Evolutionary conservation across 23 tunicate genomes (phyloP).

Genomic region (Botrylloides violaceus): DNA sequence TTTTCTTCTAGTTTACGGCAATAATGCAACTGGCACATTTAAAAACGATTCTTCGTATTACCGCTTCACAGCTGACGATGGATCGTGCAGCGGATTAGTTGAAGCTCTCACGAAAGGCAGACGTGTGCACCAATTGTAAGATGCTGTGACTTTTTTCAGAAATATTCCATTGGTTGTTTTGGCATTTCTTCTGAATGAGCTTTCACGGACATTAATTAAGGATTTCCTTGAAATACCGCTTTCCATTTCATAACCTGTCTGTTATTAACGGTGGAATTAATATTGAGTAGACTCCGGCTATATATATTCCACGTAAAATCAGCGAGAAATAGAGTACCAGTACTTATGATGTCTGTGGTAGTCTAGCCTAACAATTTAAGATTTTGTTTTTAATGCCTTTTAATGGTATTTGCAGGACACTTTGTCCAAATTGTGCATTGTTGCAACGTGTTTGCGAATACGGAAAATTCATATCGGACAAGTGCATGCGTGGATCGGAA

Average conservation of each 20-base stretch:
- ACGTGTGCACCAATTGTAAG: conserved; percentile 51
- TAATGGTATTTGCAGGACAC: conserved; percentile 35
- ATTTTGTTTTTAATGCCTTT: no score
- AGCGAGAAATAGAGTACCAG: no score
- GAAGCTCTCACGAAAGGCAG: conserved; percentile 50
- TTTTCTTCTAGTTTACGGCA: conserved; percentile 37
- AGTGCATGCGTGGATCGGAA: conserved; percentile 53
- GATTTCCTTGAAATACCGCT: no score
- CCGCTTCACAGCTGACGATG: conserved; percentile 66
- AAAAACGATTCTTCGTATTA: conserved; percentile 53
- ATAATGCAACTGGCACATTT: conserved; percentile 46
- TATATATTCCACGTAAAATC: no score
- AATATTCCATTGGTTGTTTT: no score
- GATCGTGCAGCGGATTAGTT: conserved; percentile 30
- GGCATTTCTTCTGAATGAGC: no score
- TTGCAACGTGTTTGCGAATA: conserved; percentile 67
- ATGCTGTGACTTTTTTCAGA: not conserved
- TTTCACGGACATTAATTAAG: no score
- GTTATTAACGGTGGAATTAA: no score
- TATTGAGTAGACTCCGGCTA: no score
- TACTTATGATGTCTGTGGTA: no score
- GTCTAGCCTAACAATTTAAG: no score
- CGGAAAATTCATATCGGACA: conserved; percentile 52
- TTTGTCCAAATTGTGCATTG: conserved; percentile 9
- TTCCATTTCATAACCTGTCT: no score